These are phyloP conservation scores for Hippocampus barbouri DNA, from an alignment of 2,113 vertebrate genomes.

Conservation along the genomic window DNA sequence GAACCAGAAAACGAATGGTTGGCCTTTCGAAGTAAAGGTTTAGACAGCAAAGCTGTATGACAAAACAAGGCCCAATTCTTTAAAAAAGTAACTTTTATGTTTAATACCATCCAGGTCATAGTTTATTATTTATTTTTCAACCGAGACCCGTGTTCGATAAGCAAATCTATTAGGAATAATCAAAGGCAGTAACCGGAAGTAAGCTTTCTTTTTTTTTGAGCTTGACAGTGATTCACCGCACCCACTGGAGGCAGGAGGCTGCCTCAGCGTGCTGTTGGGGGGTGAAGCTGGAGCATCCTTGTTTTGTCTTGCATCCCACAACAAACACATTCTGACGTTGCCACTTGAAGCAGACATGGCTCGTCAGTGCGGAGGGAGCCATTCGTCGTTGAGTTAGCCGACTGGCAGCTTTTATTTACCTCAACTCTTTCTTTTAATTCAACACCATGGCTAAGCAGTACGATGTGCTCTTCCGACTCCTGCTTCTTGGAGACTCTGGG, in stretches of 20 bases:
- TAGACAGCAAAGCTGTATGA: no score
- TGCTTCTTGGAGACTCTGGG: slow-evolving; percentile 94
- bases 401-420: slow-evolving; percentile 26
- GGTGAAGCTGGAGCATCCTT: slow-evolving; percentile 42
- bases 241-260: slow-evolving; percentile 57
- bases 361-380: slow-evolving; percentile 33
- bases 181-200: slow-evolving; percentile 21
- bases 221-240: slow-evolving; percentile 57
- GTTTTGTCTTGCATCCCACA: slow-evolving; percentile 32
- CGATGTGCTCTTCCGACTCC: slow-evolving; percentile 92
- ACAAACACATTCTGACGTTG: slow-evolving; percentile 6
- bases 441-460: slow-evolving; percentile 93
- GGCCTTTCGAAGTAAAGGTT: slow-evolving; percentile 24
- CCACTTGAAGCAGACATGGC: slow-evolving; percentile 58
- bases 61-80: background rate
- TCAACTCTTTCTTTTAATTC: slow-evolving; percentile 4
- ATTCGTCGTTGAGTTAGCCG: slow-evolving; percentile 61
- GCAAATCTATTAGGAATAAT: no score
- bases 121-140: background rate
- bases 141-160: background rate
- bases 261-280: slow-evolving; percentile 7
- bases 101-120: no score
- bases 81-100: background rate
- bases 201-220: rapidly evolving
- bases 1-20: background rate